Conservation (phyloP, 2,797 vertebrate species). For the Melanotaenia parkinsoni region DNA sequence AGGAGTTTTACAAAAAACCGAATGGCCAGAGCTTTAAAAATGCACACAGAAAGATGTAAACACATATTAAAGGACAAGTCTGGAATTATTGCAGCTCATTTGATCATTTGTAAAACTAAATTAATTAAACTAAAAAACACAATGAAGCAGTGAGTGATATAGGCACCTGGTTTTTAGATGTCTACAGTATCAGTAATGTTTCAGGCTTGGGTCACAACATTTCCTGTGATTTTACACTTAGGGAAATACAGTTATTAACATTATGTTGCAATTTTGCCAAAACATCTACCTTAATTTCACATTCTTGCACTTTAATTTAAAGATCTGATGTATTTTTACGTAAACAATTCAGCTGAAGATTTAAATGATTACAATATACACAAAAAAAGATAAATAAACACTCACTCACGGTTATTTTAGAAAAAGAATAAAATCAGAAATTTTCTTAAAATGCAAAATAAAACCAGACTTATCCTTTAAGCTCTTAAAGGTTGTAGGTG, state of each 20-base stretch:
- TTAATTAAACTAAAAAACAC: conserved; percentile 20
- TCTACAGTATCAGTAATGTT: not conserved
- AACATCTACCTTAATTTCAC: not conserved
- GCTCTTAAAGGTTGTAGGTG: conserved; percentile 55
- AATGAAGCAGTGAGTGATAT: not conserved
- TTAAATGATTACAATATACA: not conserved
- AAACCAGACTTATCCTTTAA: conserved; percentile 46
- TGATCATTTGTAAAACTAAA: conserved; percentile 4
- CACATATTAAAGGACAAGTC: conserved; percentile 43
- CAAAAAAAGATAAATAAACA: not conserved
- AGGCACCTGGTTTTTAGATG: not conserved
- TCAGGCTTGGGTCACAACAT: not conserved
- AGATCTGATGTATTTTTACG: not conserved
- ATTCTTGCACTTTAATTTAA: not conserved
- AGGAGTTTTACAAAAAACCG: conserved; percentile 48
- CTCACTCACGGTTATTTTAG: not conserved
- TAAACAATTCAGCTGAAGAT: not conserved
- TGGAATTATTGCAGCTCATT: conserved; percentile 38
- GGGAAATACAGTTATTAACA: not conserved
- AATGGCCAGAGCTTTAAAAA: conserved; percentile 53
- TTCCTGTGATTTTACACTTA: not conserved
- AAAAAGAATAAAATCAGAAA: not conserved
- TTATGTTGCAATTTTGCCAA: not conserved
- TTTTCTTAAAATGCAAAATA: conserved; percentile 23
- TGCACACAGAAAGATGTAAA: conserved; percentile 63